These are phyloP conservation scores for Pseudococcus jackbeardsleyi DNA, from an alignment of 2,888 invertebrate species.

Conservation along the genomic window DNA sequence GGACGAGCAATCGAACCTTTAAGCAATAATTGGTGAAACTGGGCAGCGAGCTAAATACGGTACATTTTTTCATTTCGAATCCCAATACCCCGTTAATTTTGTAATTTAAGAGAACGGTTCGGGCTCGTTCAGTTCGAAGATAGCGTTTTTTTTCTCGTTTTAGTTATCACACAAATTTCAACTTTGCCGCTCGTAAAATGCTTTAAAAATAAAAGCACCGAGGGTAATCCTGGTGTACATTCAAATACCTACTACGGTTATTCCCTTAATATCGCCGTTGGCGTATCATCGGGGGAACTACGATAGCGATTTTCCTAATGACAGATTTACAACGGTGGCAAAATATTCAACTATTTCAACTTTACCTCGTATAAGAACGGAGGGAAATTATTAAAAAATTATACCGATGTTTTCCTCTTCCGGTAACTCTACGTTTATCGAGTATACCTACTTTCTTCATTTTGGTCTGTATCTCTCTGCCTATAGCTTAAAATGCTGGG, in stretches of 20 bases:
- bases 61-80: neutral
- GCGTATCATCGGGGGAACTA: neutral
- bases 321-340: constrained; percentile 14
- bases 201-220: neutral
- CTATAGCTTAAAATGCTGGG: neutral
- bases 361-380: neutral
- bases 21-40: neutral
- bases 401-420: neutral
- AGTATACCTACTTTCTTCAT: neutral
- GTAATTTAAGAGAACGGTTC: neutral
- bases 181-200: constrained; percentile 22
- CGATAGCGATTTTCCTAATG: constrained; percentile 23
- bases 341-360: constrained; percentile 18
- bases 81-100: neutral
- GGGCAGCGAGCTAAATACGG: neutral
- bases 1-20: neutral
- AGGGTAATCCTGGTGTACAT: constrained; percentile 2
- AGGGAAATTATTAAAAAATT: neutral
- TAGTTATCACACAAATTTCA: constrained; percentile 29
- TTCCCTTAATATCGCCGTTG: constrained; percentile 19
- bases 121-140: constrained; percentile 1
- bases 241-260: neutral
- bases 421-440: neutral
- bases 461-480: neutral
- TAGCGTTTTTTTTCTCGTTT: constrained; percentile 16